These are phyloP conservation scores for Scaeva pyrastri DNA, from an alignment of 2,888 invertebrate species.

Conservation along the genomic window DNA sequence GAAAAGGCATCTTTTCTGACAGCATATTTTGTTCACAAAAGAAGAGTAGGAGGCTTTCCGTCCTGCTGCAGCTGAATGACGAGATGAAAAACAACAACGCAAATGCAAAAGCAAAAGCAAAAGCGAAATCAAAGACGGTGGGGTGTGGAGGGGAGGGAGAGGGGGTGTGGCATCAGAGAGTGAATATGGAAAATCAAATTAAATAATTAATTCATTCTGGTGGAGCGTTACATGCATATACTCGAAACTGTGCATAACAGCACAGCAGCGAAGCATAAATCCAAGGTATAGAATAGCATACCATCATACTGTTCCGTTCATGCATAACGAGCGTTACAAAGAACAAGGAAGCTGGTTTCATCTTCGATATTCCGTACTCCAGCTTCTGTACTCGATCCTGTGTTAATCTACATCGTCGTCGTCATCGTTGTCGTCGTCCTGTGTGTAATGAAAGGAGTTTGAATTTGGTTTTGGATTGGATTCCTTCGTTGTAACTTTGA, in stretches of 20 bases:
- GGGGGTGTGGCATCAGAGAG: neutral
- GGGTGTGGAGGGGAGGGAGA: neutral
- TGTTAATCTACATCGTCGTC: neutral
- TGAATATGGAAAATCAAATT: conserved; percentile 69
- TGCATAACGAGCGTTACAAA: conserved; percentile 12
- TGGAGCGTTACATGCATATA: conserved; percentile 54
- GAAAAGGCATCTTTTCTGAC: neutral
- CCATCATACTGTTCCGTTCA: neutral
- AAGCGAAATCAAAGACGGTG: too few relatives aligned
- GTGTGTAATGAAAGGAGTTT: conserved; percentile 22
- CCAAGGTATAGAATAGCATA: conserved; percentile 7
- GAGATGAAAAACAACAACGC: conserved; percentile 44
- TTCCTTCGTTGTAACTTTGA: conserved; percentile 41
- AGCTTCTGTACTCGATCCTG: neutral
- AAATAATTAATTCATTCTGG: conserved; percentile 71
- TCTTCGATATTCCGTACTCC: neutral
- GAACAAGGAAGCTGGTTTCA: neutral
- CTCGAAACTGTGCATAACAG: conserved; percentile 17
- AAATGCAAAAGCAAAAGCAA: neutral
- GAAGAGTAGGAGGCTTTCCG: neutral
- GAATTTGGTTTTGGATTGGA: conserved; percentile 48
- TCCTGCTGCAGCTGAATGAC: conserved; percentile 7
- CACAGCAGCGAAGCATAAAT: neutral
- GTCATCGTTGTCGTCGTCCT: neutral
- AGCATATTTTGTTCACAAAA: neutral